Conservation (phyloP, 2,113 vertebrate genomes). For the Cololabis saira region DNA sequence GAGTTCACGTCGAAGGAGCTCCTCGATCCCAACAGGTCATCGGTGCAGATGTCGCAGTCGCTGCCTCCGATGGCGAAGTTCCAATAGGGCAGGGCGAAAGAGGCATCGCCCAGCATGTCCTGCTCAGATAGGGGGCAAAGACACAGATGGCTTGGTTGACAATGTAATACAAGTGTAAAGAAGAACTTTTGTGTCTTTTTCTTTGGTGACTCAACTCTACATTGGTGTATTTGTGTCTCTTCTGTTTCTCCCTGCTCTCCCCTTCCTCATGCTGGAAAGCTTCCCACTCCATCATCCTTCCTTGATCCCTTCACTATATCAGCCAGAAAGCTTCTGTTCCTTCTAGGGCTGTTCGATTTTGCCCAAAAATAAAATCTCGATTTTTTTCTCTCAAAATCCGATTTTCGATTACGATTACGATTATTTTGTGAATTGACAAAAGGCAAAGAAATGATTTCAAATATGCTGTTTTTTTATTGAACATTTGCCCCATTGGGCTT, state of each 20-base stretch:
- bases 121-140: constrained; percentile 43
- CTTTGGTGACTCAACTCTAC: not conserved
- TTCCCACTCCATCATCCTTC: not conserved
- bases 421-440: no score
- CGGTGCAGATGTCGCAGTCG: constrained; percentile 91
- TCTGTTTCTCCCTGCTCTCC: not conserved
- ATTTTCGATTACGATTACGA: no score
- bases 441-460: no score
- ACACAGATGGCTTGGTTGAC: not conserved
- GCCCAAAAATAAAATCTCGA: no score
- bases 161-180: not conserved
- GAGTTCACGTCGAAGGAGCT: constrained; percentile 88
- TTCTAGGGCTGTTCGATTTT: no score
- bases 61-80: constrained; percentile 95
- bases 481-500: no score
- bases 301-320: constrained; percentile 10
- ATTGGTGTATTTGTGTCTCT: not conserved
- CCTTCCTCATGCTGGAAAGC: not conserved
- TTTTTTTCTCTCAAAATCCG: no score
- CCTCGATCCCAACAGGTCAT: constrained; percentile 91
- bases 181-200: not conserved
- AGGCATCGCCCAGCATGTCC: constrained; percentile 89
- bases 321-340: not conserved
- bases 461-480: no score
- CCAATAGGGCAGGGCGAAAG: constrained; percentile 95